phyloP scores from a whole-genome alignment of 2,888 invertebrate species.

The Diarsia mendica region DNA sequence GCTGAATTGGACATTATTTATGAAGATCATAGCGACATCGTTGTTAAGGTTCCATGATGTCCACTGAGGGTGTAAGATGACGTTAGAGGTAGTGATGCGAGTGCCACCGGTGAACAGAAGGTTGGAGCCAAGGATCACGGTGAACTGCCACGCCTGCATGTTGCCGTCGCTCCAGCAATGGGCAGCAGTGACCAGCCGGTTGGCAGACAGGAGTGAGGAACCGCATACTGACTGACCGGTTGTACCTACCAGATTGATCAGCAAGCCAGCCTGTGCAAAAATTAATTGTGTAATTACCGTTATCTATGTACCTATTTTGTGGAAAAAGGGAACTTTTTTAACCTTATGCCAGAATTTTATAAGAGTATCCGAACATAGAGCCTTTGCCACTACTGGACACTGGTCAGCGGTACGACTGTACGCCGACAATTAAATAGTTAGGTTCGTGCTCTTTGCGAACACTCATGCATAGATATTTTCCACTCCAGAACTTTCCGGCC shows the following conservation, averaged over 20 bases:
- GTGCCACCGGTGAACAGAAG: slow-evolving; percentile 76
- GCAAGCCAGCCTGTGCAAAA: slow-evolving; percentile 73
- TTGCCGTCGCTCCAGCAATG: slow-evolving; percentile 80
- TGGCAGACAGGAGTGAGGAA: slow-evolving; percentile 70
- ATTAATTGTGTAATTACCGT: background rate
- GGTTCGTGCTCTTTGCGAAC: background rate
- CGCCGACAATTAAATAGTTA: background rate
- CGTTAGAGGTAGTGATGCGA: slow-evolving; percentile 70
- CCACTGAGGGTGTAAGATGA: slow-evolving; percentile 76
- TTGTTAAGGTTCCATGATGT: slow-evolving; percentile 66
- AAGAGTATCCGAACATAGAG: background rate
- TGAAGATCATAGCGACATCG: slow-evolving; percentile 77
- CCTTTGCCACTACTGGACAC: background rate
- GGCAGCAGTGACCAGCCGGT: slow-evolving; percentile 77
- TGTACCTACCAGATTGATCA: slow-evolving; percentile 73
- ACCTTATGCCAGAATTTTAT: background rate
- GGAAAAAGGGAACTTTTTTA: background rate
- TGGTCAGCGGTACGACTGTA: background rate
- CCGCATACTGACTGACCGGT: slow-evolving; percentile 77
- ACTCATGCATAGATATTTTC: background rate
- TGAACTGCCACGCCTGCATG: slow-evolving; percentile 72
- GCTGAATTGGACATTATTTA: slow-evolving; percentile 64
- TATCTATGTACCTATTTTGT: background rate
- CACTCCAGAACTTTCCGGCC: no score
- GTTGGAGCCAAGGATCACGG: slow-evolving; percentile 76